Evolutionary conservation across 2,888 invertebrate species (phyloP), one percentile per base, ranked within the genome.

Genomic region (Tetropium fuscum): DNA sequence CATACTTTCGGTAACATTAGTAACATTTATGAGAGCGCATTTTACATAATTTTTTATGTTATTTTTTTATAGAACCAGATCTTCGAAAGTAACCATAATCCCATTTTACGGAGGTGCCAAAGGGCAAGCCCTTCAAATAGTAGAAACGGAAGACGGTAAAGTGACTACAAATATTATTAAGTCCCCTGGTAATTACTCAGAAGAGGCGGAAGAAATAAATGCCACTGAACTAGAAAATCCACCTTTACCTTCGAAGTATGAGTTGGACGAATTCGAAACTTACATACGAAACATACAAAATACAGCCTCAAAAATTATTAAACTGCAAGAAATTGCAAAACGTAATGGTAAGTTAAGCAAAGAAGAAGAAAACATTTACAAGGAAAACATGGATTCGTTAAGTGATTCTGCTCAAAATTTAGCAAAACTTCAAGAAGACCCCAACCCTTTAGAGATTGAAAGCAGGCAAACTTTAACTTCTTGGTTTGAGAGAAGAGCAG

Each of bases 101-200:
- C 88, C 90, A 8, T 91, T 88, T 79, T 91, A 91, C 74, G 91
- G 92, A 0, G 91, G 90, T 20, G 88, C 86, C 1, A 88, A 87
- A 73, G 91, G 91, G 0, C 89, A 90, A 78, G 86, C 87, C 53
- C 79, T 90, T 69, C 86, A 86, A 84, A 82, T 88, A 48, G 84
- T 83, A 47, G 85, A 84, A 79, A 83, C 84, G 49, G 79, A 80
- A 3, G 80, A 84, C 67, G 88, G 88, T 11, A 78, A 80, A 19
- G 64, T 80, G 1, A 69, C 70, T 3, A 77, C 78, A 2, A 67
- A 71, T 48, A 76, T 81, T 75, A 64, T 87, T 78, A 69, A 84
- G 80, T 74, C 80, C 15, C 76, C 78, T 4, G 57, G 69, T 2
- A 53, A 69, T 66, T 64, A 69, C n/a, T 38, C 58, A 13, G 38